Evolutionary conservation across 2,113 vertebrate genomes (phyloP).

Genomic region (Bungarus multicinctus): DNA sequence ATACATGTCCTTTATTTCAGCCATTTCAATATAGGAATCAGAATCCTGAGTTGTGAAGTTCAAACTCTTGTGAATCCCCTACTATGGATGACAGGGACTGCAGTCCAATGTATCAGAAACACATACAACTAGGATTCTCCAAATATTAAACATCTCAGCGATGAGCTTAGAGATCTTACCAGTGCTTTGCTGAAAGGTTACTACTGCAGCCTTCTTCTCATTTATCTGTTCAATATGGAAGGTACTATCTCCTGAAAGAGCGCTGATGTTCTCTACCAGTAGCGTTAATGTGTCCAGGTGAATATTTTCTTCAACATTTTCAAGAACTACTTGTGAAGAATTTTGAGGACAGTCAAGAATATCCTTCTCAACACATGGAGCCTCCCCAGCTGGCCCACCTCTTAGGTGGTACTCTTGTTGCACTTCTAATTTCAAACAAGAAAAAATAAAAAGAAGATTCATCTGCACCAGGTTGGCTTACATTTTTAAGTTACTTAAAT

Average conservation of each 20-base stretch:
- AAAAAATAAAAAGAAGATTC: conserved; percentile 17
- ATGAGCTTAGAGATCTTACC: conserved; percentile 66
- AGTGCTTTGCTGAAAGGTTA: conserved; percentile 67
- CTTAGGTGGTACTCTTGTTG: conserved; percentile 10
- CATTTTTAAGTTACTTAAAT: background rate
- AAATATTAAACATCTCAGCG: background rate
- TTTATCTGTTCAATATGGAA: conserved; percentile 77
- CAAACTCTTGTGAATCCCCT: background rate
- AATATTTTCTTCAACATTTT: conserved; percentile 60
- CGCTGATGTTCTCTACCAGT: conserved; percentile 76
- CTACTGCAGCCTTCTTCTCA: conserved; percentile 69
- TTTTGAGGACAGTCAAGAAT: background rate
- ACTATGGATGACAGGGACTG: background rate
- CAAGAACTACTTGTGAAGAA: conserved; percentile 66
- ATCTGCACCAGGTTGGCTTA: background rate
- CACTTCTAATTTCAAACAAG: conserved; percentile 40
- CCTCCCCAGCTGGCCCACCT: background rate
- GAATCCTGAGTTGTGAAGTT: background rate
- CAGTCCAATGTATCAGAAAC: background rate
- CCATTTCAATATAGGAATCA: background rate
- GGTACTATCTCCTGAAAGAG: conserved; percentile 23
- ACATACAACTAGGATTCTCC: background rate
- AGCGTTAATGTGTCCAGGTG: conserved; percentile 53
- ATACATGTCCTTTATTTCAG: background rate
- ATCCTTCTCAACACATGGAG: background rate